phyloP scores from a whole-genome alignment of 2,888 invertebrate species.

The Drosophila anomalata region DNA sequence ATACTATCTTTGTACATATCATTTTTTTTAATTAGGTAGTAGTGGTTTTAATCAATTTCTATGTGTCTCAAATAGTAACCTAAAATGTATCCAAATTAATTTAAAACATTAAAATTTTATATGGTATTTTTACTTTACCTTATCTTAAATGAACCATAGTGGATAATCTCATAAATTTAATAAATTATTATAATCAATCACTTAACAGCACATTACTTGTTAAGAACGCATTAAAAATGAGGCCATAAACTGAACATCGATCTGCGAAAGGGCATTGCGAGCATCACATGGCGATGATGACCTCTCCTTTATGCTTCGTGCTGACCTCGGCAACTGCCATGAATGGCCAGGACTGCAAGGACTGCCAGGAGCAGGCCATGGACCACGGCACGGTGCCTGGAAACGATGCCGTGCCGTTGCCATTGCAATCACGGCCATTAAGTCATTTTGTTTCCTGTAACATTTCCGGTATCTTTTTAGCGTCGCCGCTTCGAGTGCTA shows the following conservation, averaged over 20 bases:
- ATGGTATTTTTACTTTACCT: too few species aligned
- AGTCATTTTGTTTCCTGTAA: conserved; percentile 77
- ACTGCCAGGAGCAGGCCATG: conserved; percentile 27
- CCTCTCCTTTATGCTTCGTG: conserved; percentile 45
- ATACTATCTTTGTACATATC: too few species aligned
- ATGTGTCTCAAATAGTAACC: too few species aligned
- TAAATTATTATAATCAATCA: neutral
- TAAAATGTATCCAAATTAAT: too few species aligned
- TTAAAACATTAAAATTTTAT: too few species aligned
- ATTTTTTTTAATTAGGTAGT: too few species aligned
- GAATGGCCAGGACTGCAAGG: conserved; percentile 53
- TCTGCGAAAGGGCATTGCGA: conserved; percentile 30
- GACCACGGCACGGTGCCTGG: conserved; percentile 29
- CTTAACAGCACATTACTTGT: neutral
- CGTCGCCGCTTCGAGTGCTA: conserved; percentile 42
- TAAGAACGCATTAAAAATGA: conserved; percentile 1
- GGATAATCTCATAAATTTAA: neutral
- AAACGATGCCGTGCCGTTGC: conserved; percentile 57
- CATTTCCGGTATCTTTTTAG: conserved; percentile 79
- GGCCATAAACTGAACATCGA: neutral
- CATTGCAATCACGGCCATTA: conserved; percentile 75
- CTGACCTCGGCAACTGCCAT: conserved; percentile 65
- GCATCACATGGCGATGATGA: conserved; percentile 14
- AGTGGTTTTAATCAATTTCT: too few species aligned
- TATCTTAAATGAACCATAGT: too few species aligned